Evolutionary conservation across 2,888 invertebrate species (phyloP).

Genomic region (Synergus umbraculus): DNA sequence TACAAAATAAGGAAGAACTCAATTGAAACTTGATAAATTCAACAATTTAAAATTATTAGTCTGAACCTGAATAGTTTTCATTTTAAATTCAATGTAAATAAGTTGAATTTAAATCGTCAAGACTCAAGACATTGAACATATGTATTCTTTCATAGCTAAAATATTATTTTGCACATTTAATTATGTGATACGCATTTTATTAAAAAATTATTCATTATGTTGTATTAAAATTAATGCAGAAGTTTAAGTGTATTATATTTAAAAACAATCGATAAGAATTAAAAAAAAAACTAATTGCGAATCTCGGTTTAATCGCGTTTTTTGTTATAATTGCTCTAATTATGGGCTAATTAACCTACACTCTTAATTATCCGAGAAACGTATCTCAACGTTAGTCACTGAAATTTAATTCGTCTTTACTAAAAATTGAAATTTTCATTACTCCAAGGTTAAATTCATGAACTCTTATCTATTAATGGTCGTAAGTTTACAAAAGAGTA

Average conservation of each 20-base stretch:
- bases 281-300: not conserved
- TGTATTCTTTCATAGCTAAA: not conserved
- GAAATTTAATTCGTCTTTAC: not conserved
- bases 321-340: not conserved
- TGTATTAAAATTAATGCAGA: not conserved
- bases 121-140: not conserved
- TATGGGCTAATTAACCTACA: not conserved
- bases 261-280: not conserved
- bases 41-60: too few relatives aligned
- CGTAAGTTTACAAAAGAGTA: not conserved
- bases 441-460: not conserved
- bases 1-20: too few relatives aligned
- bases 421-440: not conserved
- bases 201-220: not conserved
- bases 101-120: too few relatives aligned
- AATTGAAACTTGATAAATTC: too few relatives aligned
- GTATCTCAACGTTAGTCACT: not conserved
- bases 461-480: not conserved
- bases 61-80: too few relatives aligned
- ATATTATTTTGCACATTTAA: not conserved
- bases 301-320: not conserved
- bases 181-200: not conserved
- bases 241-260: too few relatives aligned
- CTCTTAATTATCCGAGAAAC: not conserved
- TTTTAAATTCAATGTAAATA: too few relatives aligned